Evolutionary conservation across 2,113 vertebrate species (phyloP), one percentile per base, ranked within the genome.

Genomic region (Leucosticte australis): DNA sequence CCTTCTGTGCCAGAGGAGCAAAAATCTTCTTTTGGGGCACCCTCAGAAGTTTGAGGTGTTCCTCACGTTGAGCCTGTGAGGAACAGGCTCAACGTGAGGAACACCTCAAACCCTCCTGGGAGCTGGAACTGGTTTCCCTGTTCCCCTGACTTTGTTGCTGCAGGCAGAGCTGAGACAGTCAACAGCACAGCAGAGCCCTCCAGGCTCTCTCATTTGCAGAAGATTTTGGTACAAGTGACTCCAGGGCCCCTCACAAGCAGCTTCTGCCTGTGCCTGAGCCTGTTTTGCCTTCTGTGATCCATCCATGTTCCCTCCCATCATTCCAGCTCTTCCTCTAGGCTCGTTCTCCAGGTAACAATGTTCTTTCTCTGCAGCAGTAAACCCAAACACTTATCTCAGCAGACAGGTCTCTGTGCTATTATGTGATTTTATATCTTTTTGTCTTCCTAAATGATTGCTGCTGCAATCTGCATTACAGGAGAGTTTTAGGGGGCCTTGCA

Each of bases 281-380:
- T 44, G 28, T 24, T 83, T 13, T 74, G 18, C 41, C 68, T 91
- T 20, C 44, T 65, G 33, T 23, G 56, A 67, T 52, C 74, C 69
- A 59, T 37, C 49, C 62, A 24, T 0, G 1, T 5, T 42, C 42
- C 35, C 62, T 83, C 71, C 59, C 31, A 1, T 42, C 81, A 41
- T 68, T 33, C 47, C 68, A 49, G 55, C 83, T 74, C 57, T n/a
- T 83, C 75, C 87, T 69, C 75, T 10, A 39, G 82, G 63, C 73
- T 83, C 79, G 13, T 93, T 95, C 93, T 97, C 92, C 92, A 86
- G 94, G 94, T 89, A 41, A 90, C 85, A 68, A 94, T 93, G 93
- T 96, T 96, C 96, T 92, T 93, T 93, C 64, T 60, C 76, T 68
- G 52, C 49, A 71, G 68, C 65, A 57, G 18, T 75, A 81, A 95